Base-by-base conservation (phyloP, 92 coral and sea anemone genomes). In the Epizoanthus ramosus region DNA sequence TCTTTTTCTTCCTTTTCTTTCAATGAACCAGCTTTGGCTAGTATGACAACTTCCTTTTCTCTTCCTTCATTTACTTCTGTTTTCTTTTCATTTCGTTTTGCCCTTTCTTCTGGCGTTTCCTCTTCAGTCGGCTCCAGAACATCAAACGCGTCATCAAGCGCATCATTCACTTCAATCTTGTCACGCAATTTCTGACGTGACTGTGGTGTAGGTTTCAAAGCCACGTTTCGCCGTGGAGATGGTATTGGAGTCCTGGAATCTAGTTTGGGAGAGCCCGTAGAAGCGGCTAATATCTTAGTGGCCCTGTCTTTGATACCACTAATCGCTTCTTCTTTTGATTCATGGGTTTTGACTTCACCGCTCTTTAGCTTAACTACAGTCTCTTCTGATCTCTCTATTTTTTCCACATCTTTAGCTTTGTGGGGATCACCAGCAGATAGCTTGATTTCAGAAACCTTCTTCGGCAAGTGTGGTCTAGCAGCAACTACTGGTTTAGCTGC, bases 111-210 rank as follows among this genome's bases (percentile, higher is more conserved):
- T 0, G 25, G 45, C 16, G 19, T 8, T 17, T 63, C 71, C 84
- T 35, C 21, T 4, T 76, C 70, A 28, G 24, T 63, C 17, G n/a
- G 18, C 79, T 82, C 82, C 18, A 80, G 83, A 3, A 76, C 60
- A 57, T 84, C 89, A 86, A 88, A 84, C 15, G 94, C 84, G 37
- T 87, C 88, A 43, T 86, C 86, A 73, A 89, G 81, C 63, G 52
- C 83, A 54, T 79, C 71, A n/a, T 57, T 79, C 28, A 59, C 67
- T 33, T 75, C 73, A 8, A 71, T 65, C 58, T 77, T 77, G 57
- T 77, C 82, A 60, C 71, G 71, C 71, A 56, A 77, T 39, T 61
- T 77, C 21, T 61, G 71, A n/a, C 71, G 71, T 22, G 82, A 63
- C 68, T 59, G 69, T 35, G 82, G 71, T 22, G 82, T 41, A 8